These are phyloP conservation scores for Scatophagus argus DNA, from an alignment of 2,113 vertebrate genomes.

Conservation along the genomic window DNA sequence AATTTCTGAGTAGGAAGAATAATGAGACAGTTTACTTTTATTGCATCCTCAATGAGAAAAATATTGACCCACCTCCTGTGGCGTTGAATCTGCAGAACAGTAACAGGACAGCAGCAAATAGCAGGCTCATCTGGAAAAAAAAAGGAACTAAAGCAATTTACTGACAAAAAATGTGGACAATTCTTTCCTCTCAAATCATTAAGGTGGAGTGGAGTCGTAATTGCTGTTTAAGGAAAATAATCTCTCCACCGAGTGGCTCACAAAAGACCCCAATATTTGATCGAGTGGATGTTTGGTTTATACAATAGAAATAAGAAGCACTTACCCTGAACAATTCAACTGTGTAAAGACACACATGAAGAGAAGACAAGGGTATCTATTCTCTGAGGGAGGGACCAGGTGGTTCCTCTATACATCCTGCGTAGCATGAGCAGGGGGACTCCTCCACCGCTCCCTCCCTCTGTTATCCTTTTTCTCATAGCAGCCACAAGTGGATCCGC, in stretches of 20 bases:
- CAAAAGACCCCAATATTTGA: slow-evolving; percentile 48
- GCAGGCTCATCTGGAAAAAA: slow-evolving; percentile 47
- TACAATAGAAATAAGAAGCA: slow-evolving; percentile 41
- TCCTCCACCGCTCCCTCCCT: background rate
- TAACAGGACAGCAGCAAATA: slow-evolving; percentile 56
- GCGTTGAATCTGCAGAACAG: slow-evolving; percentile 60
- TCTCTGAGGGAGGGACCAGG: slow-evolving; percentile 18
- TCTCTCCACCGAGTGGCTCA: slow-evolving; percentile 22
- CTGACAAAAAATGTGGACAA: slow-evolving; percentile 36
- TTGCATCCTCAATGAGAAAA: slow-evolving; percentile 71
- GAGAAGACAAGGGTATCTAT: background rate
- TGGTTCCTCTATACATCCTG: slow-evolving; percentile 13
- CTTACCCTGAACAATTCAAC: slow-evolving; percentile 40
- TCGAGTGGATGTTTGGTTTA: slow-evolving; percentile 35
- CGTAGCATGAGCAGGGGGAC: slow-evolving; percentile 1
- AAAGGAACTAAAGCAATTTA: slow-evolving; percentile 65
- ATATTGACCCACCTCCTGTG: slow-evolving; percentile 72
- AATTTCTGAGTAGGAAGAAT: slow-evolving; percentile 69
- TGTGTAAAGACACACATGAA: slow-evolving; percentile 10
- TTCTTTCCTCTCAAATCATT: slow-evolving; percentile 60
- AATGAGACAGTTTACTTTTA: slow-evolving; percentile 72
- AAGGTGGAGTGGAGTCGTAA: slow-evolving; percentile 64
- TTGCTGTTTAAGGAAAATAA: slow-evolving; percentile 72
- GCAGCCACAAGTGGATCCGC: slow-evolving; percentile 62
- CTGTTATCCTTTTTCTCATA: slow-evolving; percentile 39